phyloP scores from a whole-genome alignment of 2,113 vertebrate genomes.

The Peromyscus californicus region DNA sequence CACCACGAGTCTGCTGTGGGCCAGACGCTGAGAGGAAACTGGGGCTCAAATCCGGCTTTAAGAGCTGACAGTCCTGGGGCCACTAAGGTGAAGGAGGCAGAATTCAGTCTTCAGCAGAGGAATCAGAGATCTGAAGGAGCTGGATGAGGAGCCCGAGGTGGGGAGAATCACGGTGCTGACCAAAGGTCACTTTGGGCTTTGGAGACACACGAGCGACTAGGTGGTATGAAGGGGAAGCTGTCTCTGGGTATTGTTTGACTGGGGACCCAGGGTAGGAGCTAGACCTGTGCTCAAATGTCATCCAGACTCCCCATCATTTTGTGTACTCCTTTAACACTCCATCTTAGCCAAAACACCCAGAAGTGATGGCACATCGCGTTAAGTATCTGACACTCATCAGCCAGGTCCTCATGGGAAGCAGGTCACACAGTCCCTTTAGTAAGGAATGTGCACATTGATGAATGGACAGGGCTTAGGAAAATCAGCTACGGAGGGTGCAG shows the following conservation, averaged over 20 bases:
- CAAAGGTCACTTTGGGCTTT: too few species aligned
- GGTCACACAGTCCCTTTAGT: not conserved
- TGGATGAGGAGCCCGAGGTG: not conserved
- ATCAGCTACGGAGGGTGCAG: not conserved
- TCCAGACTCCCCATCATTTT: not conserved
- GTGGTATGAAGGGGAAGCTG: not conserved
- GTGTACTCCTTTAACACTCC: not conserved
- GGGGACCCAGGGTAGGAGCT: not conserved
- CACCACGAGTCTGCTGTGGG: not conserved
- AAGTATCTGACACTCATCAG: not conserved
- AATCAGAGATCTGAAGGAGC: not conserved
- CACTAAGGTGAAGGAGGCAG: accelerated
- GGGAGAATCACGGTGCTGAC: not conserved
- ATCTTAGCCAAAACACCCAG: too few species aligned
- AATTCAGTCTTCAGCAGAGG: not conserved
- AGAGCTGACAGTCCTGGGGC: not conserved
- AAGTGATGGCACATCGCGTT: not conserved
- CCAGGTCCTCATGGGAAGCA: not conserved
- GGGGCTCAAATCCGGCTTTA: not conserved
- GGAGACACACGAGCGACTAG: not conserved
- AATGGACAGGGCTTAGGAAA: not conserved
- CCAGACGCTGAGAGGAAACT: not conserved
- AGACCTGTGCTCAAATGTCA: not conserved
- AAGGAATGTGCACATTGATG: not conserved
- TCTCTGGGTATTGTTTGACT: not conserved